Percentiles rank a stretch among this genome's conserved stretches.
Evolutionary conservation across 1,140 invertebrate genomes (phyloP).

Genomic region (Drosophila burlai): DNA sequence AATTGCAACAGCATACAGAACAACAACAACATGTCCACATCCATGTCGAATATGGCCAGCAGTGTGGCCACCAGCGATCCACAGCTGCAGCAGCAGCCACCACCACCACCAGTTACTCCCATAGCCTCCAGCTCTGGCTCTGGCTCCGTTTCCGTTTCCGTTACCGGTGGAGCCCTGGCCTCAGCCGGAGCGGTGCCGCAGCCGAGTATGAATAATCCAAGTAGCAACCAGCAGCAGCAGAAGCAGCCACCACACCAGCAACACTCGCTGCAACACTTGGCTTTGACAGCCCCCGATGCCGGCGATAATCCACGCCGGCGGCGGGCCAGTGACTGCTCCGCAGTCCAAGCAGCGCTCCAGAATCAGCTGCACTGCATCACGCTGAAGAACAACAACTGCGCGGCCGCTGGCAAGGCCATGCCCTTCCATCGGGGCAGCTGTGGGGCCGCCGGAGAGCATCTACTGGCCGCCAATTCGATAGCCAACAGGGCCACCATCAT

Average conservation of each 20-base stretch:
- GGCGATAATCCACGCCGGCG: conserved; percentile 69
- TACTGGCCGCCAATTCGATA: conserved; percentile 80
- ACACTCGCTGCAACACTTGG: conserved; percentile 10
- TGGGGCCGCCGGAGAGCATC: conserved; percentile 76
- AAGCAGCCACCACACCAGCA: conserved; percentile 8
- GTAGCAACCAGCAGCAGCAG: conserved; percentile 2
- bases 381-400: conserved; percentile 80
- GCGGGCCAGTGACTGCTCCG: conserved; percentile 77
- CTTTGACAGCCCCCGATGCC: conserved; percentile 19
- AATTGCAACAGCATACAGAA: conserved; percentile 57
- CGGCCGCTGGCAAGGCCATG: conserved; percentile 54
- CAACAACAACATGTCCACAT: conserved; percentile 65
- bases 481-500: conserved; percentile 82
- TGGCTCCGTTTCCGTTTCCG: conserved; percentile 9
- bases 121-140: conserved; percentile 6
- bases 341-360: conserved; percentile 64
- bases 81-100: conserved; percentile 37
- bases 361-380: conserved; percentile 81
- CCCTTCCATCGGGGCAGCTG: conserved; percentile 83
- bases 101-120: conserved; percentile 3
- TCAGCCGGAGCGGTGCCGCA: conserved; percentile 10
- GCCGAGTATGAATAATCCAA: conserved; percentile 4
- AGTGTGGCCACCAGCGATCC: conserved; percentile 19
- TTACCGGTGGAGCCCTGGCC: conserved; percentile 18
- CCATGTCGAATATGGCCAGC: conserved; percentile 63